A percentile compares a stretch with the other conserved stretches of the same genome.
Evolutionary conservation across 2,797 vertebrate species (phyloP).

Genomic region (Enteromius radiatus): DNA sequence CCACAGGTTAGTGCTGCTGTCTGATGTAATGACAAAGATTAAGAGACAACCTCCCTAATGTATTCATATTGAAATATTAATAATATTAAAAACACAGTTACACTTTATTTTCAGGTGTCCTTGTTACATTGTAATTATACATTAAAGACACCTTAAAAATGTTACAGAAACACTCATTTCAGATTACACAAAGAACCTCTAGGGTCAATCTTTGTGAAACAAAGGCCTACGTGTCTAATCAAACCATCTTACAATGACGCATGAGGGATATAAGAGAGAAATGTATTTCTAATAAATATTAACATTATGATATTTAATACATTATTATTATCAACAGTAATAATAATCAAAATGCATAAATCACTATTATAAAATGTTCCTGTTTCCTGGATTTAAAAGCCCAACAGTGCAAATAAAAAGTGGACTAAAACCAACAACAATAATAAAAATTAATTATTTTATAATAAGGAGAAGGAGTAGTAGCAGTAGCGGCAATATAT

Average conservation of each 20-base stretch:
- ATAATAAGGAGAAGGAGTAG: too few relatives aligned
- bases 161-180: neutral
- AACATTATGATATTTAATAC: neutral
- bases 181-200: neutral
- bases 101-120: too few relatives aligned
- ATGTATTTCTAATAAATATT: neutral
- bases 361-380: neutral
- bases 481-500: neutral
- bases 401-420: neutral
- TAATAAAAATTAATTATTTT: neutral
- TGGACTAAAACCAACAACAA: neutral
- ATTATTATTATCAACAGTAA: neutral
- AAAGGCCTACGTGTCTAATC: neutral
- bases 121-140: neutral
- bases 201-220: neutral
- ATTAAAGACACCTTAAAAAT: neutral
- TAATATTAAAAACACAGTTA: neutral
- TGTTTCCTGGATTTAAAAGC: neutral
- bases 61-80: neutral
- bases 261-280: neutral
- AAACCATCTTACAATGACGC: neutral
- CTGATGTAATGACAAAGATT: neutral
- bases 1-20: constrained; percentile 72
- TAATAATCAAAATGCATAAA: neutral
- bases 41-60: neutral